Base-by-base conservation (phyloP, 2,888 invertebrate species). In the Chironomus tentans region DNA sequence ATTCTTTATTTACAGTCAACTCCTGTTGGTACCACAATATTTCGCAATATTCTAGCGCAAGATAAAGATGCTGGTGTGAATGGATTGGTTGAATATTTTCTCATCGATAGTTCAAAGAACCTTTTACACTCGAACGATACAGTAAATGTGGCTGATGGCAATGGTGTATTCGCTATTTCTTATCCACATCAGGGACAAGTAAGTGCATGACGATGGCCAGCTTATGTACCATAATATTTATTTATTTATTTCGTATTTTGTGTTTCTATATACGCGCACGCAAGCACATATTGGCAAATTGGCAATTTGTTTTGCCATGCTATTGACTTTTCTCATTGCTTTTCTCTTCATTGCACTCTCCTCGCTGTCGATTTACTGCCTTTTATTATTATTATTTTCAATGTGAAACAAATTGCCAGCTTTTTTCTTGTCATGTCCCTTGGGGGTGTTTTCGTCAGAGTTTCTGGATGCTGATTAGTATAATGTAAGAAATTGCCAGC, bases 1-100 rank as follows among this genome's bases (percentile, higher is more conserved):
- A 28, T 68, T 61, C 12, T 78, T 77, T 65, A 76, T 77, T 86
- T 87, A n/a, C 86, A 95, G 94, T 86, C 93, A 78, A 92, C 93
- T 74, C 93, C 94, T 68, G 88, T 95, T 77, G 95, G 93, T 50
- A 92, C 93, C 13, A 94, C 93, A 22, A 89, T 95, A 80, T 95
- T 93, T 85, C 91, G 92, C 79, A 90, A 91, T 78, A 88, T 95
- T 77, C 87, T 89, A 77, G 94, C 95, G 0, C 85, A 87, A 76
- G 95, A 95, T 82, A 90, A 90, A 76, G 95, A 95, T 82, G 91
- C 93, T 0, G 94, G 95, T 68, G 93, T 94, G 78, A 95, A 95
- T 82, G 94, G 94, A 68, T 87, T 94, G 68, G 90, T 95, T 2
- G 95, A 95, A 82, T 95, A 95, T 83, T 92, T 91, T 79, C 89